Percentiles rank a stretch among this genome's conserved stretches.
Conservation (phyloP, 2,113 vertebrate species). For the Propithecus coquereli region DNA sequence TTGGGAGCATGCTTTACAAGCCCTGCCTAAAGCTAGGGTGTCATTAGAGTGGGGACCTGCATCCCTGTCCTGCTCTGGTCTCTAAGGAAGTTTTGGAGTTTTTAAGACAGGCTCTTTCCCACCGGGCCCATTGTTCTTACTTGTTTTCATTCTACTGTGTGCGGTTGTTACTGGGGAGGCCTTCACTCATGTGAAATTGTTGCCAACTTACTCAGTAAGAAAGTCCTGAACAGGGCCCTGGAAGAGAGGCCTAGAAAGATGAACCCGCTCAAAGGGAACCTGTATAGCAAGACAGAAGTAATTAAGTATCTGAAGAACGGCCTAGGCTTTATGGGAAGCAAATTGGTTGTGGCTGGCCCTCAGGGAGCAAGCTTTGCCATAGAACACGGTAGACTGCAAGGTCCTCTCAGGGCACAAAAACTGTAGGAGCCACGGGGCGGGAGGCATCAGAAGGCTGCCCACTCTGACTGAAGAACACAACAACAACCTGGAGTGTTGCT, state of each 20-base stretch:
- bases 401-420: background rate
- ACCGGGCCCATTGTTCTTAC: background rate
- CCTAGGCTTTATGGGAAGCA: background rate
- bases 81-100: constrained; percentile 2
- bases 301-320: background rate
- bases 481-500: background rate
- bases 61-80: background rate
- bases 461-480: background rate
- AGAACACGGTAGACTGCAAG: background rate
- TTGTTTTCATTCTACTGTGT: background rate
- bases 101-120: background rate
- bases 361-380: background rate
- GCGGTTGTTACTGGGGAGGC: background rate
- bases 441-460: background rate
- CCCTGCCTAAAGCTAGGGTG: background rate
- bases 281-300: background rate
- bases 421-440: background rate
- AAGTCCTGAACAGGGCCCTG: background rate
- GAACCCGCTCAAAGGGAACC: background rate
- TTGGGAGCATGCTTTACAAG: background rate
- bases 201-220: background rate
- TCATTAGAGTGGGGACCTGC: background rate
- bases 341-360: background rate
- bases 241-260: background rate
- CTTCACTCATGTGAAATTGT: background rate